Evolutionary conservation across 35 echinoderm and acorn worm genomes (phyloP).

Genomic region (Diadema setosum): DNA sequence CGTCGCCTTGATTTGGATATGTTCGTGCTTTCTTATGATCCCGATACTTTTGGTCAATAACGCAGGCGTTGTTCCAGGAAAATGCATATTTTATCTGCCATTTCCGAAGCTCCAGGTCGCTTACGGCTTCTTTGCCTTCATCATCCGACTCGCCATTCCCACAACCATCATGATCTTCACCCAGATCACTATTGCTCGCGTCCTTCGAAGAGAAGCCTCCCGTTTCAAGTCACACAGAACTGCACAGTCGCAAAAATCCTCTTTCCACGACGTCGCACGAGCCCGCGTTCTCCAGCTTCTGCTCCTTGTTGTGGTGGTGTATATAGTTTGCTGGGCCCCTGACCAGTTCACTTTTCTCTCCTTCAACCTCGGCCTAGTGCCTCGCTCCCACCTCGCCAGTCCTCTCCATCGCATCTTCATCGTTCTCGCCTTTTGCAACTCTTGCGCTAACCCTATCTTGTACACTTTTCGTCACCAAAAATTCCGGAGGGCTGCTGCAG

Average conservation of each 20-base stretch:
- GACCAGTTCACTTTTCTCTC: background rate
- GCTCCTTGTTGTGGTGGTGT: background rate
- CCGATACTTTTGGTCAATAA: too few relatives aligned
- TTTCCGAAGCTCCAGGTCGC: too few relatives aligned
- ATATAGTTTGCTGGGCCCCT: background rate
- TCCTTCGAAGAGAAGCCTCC: background rate
- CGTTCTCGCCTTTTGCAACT: background rate
- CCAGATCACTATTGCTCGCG: background rate
- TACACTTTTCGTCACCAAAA: background rate
- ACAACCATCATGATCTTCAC: background rate
- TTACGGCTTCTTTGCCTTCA: too few relatives aligned
- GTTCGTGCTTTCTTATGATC: too few relatives aligned
- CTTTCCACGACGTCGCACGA: background rate
- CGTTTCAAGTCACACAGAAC: background rate
- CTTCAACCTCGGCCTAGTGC: background rate
- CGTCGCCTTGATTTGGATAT: too few relatives aligned
- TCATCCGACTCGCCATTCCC: background rate
- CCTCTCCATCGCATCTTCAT: background rate
- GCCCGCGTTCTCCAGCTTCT: background rate
- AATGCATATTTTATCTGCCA: too few relatives aligned
- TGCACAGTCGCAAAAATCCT: background rate
- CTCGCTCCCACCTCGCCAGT: background rate
- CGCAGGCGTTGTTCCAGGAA: too few relatives aligned
- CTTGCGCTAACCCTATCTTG: background rate
- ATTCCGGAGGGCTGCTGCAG: background rate